These are phyloP conservation scores for Mellivora capensis DNA, from an alignment of 2,113 vertebrate species.

Conservation along the genomic window DNA sequence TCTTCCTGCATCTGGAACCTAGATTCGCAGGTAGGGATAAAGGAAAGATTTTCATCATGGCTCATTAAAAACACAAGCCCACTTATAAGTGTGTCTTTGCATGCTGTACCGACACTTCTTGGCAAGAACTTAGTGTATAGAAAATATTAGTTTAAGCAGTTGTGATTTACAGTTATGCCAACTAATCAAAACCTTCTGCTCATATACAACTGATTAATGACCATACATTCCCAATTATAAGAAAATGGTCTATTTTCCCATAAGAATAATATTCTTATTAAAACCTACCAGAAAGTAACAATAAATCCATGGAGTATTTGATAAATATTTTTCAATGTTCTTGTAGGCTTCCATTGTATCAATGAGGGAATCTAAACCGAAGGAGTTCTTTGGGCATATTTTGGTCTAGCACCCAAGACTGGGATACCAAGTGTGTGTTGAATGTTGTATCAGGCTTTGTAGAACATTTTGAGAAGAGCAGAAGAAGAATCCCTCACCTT, in stretches of 20 bases:
- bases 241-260: background rate
- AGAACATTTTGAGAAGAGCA: background rate
- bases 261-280: slow-evolving; percentile 21
- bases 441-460: background rate
- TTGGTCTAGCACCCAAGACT: background rate
- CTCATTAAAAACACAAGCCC: background rate
- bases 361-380: background rate
- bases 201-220: background rate
- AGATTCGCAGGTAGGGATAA: background rate
- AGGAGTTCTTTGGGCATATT: slow-evolving; percentile 10
- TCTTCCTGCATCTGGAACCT: background rate
- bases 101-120: background rate
- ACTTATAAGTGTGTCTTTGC: background rate
- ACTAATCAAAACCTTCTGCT: background rate
- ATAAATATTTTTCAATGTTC: background rate
- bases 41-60: background rate
- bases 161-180: background rate
- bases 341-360: background rate
- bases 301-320: background rate
- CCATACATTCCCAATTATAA: background rate
- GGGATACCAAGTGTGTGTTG: background rate
- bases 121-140: background rate
- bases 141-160: background rate
- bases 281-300: slow-evolving; percentile 8
- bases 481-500: background rate